phyloP scores from a whole-genome alignment of 2,113 vertebrate species.

The Aspidoscelis tigris region DNA sequence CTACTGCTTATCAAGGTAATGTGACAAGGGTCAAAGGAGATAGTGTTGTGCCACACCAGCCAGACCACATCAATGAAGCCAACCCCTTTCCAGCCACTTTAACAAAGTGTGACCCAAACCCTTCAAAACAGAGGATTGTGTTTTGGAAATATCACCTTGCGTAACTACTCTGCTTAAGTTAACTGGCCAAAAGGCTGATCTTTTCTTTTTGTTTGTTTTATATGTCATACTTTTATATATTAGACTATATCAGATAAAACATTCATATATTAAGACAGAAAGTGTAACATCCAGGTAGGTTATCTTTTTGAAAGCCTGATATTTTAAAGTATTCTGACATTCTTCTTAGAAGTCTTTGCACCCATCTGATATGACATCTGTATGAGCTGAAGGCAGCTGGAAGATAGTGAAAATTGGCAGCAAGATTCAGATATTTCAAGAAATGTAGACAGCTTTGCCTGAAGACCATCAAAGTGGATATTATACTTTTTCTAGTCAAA shows the following conservation, averaged over 20 bases:
- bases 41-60: no score
- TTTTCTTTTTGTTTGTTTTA: no score
- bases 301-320: neutral
- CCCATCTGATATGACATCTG: neutral
- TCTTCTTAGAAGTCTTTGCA: neutral
- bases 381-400: neutral
- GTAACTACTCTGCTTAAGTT: no score
- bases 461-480: neutral
- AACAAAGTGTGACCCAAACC: no score
- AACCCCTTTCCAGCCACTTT: no score
- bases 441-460: neutral
- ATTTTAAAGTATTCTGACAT: neutral
- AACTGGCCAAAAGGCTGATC: no score
- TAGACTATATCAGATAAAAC: neutral
- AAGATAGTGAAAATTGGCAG: neutral
- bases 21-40: no score
- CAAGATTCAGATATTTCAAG: neutral
- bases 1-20: no score
- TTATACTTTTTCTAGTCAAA: neutral
- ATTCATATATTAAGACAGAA: neutral
- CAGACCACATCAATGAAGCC: no score
- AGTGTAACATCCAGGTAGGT: neutral
- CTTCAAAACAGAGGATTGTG: no score
- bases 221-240: no score
- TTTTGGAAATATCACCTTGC: no score